phyloP scores from a whole-genome alignment of 2,888 invertebrate species.

The Pemphredon lugubris region DNA sequence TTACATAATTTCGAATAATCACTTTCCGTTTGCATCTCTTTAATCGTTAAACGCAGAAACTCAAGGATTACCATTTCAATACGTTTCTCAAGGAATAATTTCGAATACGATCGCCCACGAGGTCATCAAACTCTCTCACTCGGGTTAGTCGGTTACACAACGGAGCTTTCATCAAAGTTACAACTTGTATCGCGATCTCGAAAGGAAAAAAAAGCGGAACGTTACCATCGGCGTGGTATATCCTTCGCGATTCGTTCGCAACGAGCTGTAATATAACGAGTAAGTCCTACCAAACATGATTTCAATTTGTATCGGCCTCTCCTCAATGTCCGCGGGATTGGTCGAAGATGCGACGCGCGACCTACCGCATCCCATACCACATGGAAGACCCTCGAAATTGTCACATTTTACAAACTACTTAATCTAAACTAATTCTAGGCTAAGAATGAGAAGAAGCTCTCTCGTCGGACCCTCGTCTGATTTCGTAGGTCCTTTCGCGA shows the following conservation, averaged over 20 bases:
- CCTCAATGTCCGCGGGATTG: conserved; percentile 49
- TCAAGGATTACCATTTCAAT: too few relatives aligned
- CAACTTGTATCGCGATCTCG: too few relatives aligned
- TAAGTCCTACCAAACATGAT: conserved; percentile 71
- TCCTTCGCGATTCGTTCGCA: too few relatives aligned
- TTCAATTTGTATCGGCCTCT: conserved; percentile 68
- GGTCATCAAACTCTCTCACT: too few relatives aligned
- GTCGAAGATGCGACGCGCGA: conserved; percentile 62
- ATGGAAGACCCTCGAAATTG: conserved; percentile 26
- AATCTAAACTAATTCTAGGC: conserved; percentile 4
- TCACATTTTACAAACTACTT: conserved; percentile 43
- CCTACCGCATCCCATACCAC: conserved; percentile 77
- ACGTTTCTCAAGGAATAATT: too few relatives aligned
- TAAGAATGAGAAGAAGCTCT: neutral
- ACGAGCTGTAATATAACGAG: neutral
- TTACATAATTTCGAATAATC: neutral
- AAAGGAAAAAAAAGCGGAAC: too few relatives aligned
- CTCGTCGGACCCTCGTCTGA: neutral
- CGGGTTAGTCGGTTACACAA: too few relatives aligned
- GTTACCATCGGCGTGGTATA: too few relatives aligned
- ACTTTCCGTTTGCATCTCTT: neutral
- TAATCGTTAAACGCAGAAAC: too few relatives aligned
- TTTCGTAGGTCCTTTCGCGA: conserved; percentile 34
- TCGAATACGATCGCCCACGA: too few relatives aligned
- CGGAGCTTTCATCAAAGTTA: too few relatives aligned